phyloP scores from a whole-genome alignment of 2,113 vertebrate species.

The Brevimyrus niger region DNA sequence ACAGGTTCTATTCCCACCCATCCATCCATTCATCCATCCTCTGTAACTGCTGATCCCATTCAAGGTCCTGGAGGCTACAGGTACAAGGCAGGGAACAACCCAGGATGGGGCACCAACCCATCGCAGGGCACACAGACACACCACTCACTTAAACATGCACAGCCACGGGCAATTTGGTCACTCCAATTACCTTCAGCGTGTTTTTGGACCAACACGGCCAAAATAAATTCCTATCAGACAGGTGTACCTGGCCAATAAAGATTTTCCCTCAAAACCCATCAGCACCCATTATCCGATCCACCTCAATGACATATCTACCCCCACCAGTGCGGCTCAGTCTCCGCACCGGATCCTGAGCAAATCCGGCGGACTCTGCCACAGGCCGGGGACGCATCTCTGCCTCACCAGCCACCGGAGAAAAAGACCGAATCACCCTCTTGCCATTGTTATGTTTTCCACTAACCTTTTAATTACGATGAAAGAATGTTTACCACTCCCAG shows the following conservation, averaged over 20 bases:
- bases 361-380: neutral
- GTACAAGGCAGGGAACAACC: too few relatives aligned
- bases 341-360: neutral
- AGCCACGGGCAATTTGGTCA: too few relatives aligned
- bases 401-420: neutral
- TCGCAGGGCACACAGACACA: too few relatives aligned
- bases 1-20: neutral
- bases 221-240: neutral
- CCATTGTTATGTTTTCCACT: conserved; percentile 9
- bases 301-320: neutral
- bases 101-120: too few relatives aligned
- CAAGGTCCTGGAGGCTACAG: too few relatives aligned
- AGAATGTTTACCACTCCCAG: conserved; percentile 5
- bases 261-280: neutral
- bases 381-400: neutral
- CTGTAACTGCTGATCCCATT: too few relatives aligned
- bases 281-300: neutral
- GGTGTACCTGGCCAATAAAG: neutral
- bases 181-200: too few relatives aligned
- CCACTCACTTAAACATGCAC: too few relatives aligned
- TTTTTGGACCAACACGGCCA: neutral
- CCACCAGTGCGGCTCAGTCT: neutral
- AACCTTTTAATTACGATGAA: conserved; percentile 12
- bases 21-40: too few relatives aligned
- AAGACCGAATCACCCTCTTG: neutral